A percentile compares a stretch with the other conserved stretches of the same genome.
Evolutionary conservation across 1,140 invertebrate genomes (phyloP).

Genomic region (Drosophila oshimai): DNA sequence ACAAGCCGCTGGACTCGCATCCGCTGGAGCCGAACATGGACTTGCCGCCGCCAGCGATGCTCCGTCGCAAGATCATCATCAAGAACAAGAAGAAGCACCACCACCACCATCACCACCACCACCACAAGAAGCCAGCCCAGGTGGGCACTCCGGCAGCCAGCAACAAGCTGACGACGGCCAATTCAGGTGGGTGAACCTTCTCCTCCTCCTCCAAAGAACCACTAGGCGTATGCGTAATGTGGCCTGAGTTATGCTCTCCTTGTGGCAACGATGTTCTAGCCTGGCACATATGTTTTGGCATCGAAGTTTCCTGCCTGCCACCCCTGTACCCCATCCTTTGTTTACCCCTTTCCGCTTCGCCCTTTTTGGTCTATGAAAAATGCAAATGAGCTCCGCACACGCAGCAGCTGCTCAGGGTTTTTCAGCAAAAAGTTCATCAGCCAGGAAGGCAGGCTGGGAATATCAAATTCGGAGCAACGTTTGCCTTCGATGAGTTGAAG

Average conservation of each 20-base stretch:
- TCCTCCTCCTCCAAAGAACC: background rate
- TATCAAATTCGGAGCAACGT: conserved; percentile 9
- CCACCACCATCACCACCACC: conserved; percentile 88
- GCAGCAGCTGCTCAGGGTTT: conserved; percentile 34
- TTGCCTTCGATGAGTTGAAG: background rate
- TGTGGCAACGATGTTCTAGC: conserved; percentile 10
- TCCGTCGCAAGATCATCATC: conserved; percentile 97
- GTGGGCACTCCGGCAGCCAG: conserved; percentile 51
- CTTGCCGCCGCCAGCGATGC: conserved; percentile 92
- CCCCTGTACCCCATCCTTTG: too few relatives aligned
- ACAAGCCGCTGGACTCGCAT: conserved; percentile 92
- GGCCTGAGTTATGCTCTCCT: conserved; percentile 24
- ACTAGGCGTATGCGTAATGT: conserved; percentile 32
- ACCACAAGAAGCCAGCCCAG: conserved; percentile 83
- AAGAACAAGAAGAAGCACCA: conserved; percentile 99
- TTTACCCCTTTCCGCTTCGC: background rate
- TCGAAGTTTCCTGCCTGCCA: background rate
- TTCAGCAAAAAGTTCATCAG: conserved; percentile 8
- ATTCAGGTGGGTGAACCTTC: conserved; percentile 70
- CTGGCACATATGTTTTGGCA: conserved; percentile 39
- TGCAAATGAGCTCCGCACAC: conserved; percentile 67
- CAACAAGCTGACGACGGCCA: conserved; percentile 75
- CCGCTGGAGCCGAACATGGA: conserved; percentile 90
- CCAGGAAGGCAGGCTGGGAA: conserved; percentile 12
- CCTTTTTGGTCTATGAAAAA: conserved; percentile 32